Conservation (phyloP, 2,113 vertebrate species). For the Cebus imitator region DNA sequence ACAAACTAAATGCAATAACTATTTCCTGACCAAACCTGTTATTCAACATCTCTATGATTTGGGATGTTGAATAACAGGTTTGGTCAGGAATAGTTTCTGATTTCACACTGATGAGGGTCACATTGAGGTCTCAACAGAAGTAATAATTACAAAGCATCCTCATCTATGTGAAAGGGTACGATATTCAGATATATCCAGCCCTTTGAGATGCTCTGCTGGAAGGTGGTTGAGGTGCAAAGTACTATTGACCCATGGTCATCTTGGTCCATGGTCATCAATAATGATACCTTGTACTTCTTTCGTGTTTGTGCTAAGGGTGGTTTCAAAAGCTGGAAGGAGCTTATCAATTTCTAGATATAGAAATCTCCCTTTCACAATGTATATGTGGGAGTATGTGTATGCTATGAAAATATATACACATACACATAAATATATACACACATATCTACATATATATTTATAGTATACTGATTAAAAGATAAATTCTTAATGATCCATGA, state of each 20-base stretch:
- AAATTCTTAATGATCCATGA: neutral
- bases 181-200: neutral
- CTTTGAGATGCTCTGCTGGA: conserved; percentile 61
- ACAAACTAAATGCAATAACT: neutral
- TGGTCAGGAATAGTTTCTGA: neutral
- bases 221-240: conserved; percentile 58
- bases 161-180: neutral
- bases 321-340: conserved; percentile 14
- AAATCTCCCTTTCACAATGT: neutral
- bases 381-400: neutral
- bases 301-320: neutral
- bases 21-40: conserved; percentile 19
- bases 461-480: neutral
- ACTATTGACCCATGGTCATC: neutral
- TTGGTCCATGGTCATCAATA: neutral
- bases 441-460: neutral
- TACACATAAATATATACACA: neutral
- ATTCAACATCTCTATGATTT: neutral
- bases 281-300: neutral
- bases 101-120: neutral
- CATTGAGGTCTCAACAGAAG: neutral
- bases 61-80: neutral
- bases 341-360: neutral
- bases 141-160: neutral
- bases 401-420: neutral